These are phyloP conservation scores for Centropus bengalensis DNA, from an alignment of 2,113 vertebrate species.

Conservation along the genomic window DNA sequence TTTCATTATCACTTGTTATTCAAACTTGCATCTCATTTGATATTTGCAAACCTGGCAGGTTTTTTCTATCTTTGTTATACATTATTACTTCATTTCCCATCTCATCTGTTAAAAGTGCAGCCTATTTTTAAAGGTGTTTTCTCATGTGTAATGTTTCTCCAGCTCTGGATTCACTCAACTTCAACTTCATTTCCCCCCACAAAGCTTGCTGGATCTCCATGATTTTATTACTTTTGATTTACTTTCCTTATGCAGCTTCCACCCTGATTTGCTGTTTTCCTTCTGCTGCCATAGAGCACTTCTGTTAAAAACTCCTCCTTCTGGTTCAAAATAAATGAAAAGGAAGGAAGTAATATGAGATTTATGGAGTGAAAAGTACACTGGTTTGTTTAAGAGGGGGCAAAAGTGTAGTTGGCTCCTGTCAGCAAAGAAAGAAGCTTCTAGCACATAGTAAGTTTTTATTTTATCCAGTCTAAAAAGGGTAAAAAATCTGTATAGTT, in stretches of 20 bases:
- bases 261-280: constrained; percentile 50
- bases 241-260: constrained; percentile 57
- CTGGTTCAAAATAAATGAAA: constrained; percentile 71
- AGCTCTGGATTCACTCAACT: constrained; percentile 67
- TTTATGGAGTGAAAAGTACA: constrained; percentile 74
- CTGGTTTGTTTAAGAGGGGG: constrained; percentile 58
- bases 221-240: constrained; percentile 62
- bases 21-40: constrained; percentile 35
- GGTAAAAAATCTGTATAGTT: constrained; percentile 23
- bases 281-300: constrained; percentile 30
- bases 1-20: constrained; percentile 50
- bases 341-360: constrained; percentile 80
- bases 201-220: constrained; percentile 34
- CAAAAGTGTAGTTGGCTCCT: constrained; percentile 60
- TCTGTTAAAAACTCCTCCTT: constrained; percentile 75
- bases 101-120: constrained; percentile 8
- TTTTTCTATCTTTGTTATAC: constrained; percentile 35
- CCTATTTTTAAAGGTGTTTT: constrained; percentile 50
- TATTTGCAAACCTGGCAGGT: constrained; percentile 40
- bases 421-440: constrained; percentile 59
- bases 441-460: constrained; percentile 64
- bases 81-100: constrained; percentile 35
- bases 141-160: constrained; percentile 38
- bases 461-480: constrained; percentile 42
- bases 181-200: background rate